Evolutionary conservation across 2,888 invertebrate genomes (phyloP), one percentile per base, ranked within the genome.

Genomic region (Apamea crenata): DNA sequence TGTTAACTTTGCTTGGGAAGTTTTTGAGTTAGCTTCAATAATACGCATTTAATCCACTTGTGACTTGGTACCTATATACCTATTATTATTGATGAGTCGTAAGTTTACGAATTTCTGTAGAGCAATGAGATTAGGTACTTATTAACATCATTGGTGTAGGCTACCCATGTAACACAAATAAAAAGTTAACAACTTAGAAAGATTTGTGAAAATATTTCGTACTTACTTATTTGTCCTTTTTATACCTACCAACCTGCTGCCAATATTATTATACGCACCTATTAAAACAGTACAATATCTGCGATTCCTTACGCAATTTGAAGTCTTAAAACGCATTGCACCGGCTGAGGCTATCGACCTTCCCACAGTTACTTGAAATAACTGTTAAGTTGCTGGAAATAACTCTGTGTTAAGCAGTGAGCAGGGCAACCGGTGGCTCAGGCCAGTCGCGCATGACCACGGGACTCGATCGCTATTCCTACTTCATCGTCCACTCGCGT

Each of bases 381-480:
- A 95, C 96, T 95, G 97, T 97, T 97, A 95, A 94, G 94, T 95
- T 94, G 95, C 93, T 95, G 96, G 94, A 95, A 96, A 96, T 96
- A 96, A 95, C 95, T 96, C 93, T 89, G 92, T 92, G 92, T 93
- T 92, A 92, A 93, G 93, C 92, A 91, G 91, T 91, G 91, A 92
- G 92, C 94, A 93, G 94, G 94, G 95, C 93, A 90, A 90, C 90
- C 89, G 87, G 88, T 87, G 88, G 86, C 87, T 89, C 91, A 88
- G 90, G 91, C 91, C 94, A 94, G 94, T 95, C 93, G 93, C 90
- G 90, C 91, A 93, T 92, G 91, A 89, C 92, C 91, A 87, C 92
- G 93, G 93, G 94, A 92, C 93, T 92, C 86, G 93, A 89, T 90
- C 91, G 91, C 93, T 91, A 92, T 92, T 87, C 89, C 89, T 79